Base-by-base conservation (phyloP, 2,888 invertebrate genomes). In the Cosmia pyralina region DNA sequence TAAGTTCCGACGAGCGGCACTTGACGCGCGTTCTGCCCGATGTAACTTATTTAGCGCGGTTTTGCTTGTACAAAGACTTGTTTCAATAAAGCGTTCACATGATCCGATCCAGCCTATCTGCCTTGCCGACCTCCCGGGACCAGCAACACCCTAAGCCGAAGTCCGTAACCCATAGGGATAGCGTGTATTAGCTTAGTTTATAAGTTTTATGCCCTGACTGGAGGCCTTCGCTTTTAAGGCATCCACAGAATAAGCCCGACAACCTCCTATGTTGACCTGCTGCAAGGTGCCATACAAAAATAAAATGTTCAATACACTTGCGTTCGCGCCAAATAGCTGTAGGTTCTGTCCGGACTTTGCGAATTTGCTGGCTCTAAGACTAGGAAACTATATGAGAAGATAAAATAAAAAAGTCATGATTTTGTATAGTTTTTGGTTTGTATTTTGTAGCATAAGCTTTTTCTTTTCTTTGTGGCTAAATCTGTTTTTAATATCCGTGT, bases 1-100 rank as follows among this genome's bases (percentile, higher is more conserved):
- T 75, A 78, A 69, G 69, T 65, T 75, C 63, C 41, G 46, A 62
- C 79, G 79, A 77, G 67, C 67, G 55, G 38, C 60, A 41, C 48
- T 58, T 53, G 41, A 34, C 13, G 73, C 38, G 41, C 38, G 22
- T 63, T 67, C 57, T 58, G 57, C 46, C 63, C 77, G 22, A 4
- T 41, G 4, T 62, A 63, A 52, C 48, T 63, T 66, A 67, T 60
- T 66, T 41, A 50, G 41, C 19, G 44, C 19, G 28, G 52, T 72
- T 72, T 57, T 66, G 10, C 11, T 50, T 28, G 1, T 48, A 7
- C 19, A 6, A 55, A 57, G 46, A 10, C 2, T 48, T 50, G 15
- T 34, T 34, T 34, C 10, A n/a, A 17, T 28, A 28, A 46, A 13
- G 1, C 5, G 15, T 22, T n/a, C 15, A 50, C 38, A n/a, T 4